Base-by-base conservation (phyloP, 2,797 vertebrate species). In the Pogoniulus pusillus region DNA sequence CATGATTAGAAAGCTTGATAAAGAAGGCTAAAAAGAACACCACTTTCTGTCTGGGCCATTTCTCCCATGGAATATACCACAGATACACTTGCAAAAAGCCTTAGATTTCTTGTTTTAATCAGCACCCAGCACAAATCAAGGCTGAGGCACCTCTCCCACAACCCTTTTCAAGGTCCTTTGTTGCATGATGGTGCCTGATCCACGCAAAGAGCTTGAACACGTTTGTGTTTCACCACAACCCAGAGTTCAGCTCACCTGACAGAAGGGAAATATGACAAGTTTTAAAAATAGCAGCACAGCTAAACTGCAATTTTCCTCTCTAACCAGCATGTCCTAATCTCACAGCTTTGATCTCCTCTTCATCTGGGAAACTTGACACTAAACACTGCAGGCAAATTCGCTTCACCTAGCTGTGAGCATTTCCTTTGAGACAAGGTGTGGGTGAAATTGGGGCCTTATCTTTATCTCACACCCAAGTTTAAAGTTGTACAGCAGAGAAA, bases 291-390 rank as follows among this genome's bases (percentile, higher is more conserved):
- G 91, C 75, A 94, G 81, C 87, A 89, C 63, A 79, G 64, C 63
- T 94, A 92, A 94, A 93, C 91, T 77, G 68, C 82, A 93, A 95
- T 95, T 94, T 95, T 73, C 87, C 87, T 64, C 87, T 88, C 87
- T 93, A 95, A 86, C 82, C 91, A 91, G 71, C 87, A 64, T 91
- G 77, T 71, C 89, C 91, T 95, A 90, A 95, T 94, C 87, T 91
- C 80, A 89, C 71, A 73, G 87, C 85, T 95, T 93, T 94, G 91
- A 95, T 94, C 85, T 93, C 49, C 57, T 92, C 87, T 68, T 91
- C 85, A 27, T 91, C 87, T 79, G 76, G 77, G 80, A 92, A 89
- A 60, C 66, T 12, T 91, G 93, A 95, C 91, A 92, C 85, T 91
- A 89, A 94, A 94, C 77, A 91, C 85, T 29, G 55, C 89, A 91